Conservation (phyloP, 2,797 vertebrate genomes). For the Pangasius djambal region DNA sequence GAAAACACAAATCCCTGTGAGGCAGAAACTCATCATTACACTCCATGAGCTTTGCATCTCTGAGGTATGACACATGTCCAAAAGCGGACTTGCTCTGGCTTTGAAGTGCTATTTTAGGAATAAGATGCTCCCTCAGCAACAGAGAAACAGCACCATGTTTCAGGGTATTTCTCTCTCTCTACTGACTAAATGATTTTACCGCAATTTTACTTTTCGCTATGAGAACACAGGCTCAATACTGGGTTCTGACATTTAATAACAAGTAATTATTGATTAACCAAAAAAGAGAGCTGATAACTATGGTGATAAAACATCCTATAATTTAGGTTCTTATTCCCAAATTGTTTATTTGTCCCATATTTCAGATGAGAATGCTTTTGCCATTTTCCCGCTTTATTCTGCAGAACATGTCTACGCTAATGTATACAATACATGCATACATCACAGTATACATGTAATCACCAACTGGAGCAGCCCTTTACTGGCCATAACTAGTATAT, state of each 20-base stretch:
- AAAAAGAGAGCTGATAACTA: not conserved
- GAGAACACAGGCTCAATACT: not conserved
- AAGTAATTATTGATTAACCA: not conserved
- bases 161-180: not conserved
- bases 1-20: not conserved
- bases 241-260: not conserved
- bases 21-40: not conserved
- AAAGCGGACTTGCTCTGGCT: not conserved
- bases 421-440: not conserved
- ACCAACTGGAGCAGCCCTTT: not conserved
- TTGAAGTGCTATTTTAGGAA: not conserved
- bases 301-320: not conserved
- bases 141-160: not conserved
- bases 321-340: not conserved
- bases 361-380: not conserved
- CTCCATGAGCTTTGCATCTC: not conserved
- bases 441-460: not conserved
- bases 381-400: not conserved
- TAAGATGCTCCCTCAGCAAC: not conserved
- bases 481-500: not conserved
- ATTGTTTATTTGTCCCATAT: not conserved
- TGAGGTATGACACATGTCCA: not conserved
- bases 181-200: not conserved
- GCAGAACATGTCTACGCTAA: not conserved
- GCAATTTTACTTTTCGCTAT: not conserved